These are phyloP conservation scores for Anseranas semipalmata DNA, from an alignment of 2,113 vertebrate species.

Conservation along the genomic window DNA sequence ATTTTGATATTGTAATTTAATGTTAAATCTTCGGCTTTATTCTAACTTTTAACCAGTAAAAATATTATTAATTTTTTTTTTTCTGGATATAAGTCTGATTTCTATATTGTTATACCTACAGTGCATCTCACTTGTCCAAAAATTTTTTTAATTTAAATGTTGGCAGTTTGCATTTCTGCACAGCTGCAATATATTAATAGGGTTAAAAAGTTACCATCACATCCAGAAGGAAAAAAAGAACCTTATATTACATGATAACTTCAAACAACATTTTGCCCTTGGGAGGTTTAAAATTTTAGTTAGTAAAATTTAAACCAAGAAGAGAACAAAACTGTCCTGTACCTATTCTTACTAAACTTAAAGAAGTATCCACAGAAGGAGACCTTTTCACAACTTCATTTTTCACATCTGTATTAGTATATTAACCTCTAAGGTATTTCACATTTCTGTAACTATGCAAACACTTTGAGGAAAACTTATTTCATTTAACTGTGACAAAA, in stretches of 20 bases:
- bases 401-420: not conserved
- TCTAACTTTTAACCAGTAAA: not conserved
- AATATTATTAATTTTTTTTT: not conserved
- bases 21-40: not conserved
- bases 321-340: not conserved
- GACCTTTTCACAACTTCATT: not conserved
- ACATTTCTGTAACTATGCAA: not conserved
- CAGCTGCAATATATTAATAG: not conserved
- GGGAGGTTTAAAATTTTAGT: not conserved
- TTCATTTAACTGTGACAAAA: not conserved
- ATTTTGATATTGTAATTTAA: not conserved
- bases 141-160: not conserved
- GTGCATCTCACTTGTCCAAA: not conserved
- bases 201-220: not conserved
- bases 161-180: not conserved
- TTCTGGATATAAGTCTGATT: not conserved
- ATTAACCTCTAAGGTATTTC: not conserved
- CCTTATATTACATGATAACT: not conserved
- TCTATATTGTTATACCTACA: not conserved
- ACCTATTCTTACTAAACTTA: not conserved
- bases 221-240: not conserved
- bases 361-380: not conserved
- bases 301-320: not conserved
- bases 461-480: not conserved
- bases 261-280: not conserved